These are phyloP conservation scores for Thecophora atra DNA, from an alignment of 2,888 invertebrate genomes.

Conservation along the genomic window DNA sequence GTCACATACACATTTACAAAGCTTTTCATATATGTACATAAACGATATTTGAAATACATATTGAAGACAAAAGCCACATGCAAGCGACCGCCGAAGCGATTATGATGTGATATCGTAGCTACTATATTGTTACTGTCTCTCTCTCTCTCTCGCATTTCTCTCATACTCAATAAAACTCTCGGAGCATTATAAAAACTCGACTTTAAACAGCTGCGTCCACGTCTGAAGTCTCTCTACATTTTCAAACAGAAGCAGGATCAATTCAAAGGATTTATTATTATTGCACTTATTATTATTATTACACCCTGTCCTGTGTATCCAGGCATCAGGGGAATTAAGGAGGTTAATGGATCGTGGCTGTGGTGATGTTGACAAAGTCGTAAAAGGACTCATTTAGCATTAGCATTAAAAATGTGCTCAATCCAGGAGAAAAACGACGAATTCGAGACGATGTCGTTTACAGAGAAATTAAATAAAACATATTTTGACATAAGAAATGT, in stretches of 20 bases:
- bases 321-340: neutral
- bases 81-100: too few relatives aligned
- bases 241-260: neutral
- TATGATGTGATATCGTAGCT: neutral
- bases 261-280: constrained; percentile 15
- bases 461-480: neutral
- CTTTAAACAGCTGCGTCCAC: constrained; percentile 20
- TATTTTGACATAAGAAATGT: neutral
- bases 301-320: neutral
- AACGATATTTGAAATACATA: too few relatives aligned
- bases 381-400: constrained; percentile 13
- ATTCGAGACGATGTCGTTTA: too few relatives aligned
- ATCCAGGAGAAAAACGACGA: neutral
- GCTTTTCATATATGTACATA: too few relatives aligned
- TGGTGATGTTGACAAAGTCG: constrained; percentile 4
- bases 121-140: too few relatives aligned
- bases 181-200: constrained; percentile 12
- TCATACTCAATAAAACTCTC: constrained; percentile 2
- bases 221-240: neutral
- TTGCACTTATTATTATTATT: constrained; percentile 8
- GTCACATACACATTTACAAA: too few relatives aligned
- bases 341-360: neutral
- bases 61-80: too few relatives aligned
- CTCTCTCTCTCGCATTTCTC: neutral
- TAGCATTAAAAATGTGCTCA: constrained; percentile 14